Conservation (phyloP, 2,113 vertebrate species). For the Podarcis raffonei region DNA sequence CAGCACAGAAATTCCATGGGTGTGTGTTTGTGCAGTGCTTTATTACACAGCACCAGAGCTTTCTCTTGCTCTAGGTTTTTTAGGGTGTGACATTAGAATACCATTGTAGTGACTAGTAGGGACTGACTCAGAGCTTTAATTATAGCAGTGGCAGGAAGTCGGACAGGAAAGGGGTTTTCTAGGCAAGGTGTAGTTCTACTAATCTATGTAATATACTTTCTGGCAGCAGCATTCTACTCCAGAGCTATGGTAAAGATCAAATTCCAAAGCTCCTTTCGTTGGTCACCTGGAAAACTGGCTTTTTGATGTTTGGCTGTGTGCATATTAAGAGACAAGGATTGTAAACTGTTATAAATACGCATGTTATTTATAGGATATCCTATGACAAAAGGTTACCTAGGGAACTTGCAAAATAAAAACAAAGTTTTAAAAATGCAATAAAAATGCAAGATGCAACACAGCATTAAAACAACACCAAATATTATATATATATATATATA, state of each 20-base stretch:
- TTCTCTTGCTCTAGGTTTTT: not conserved
- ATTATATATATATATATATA: no score
- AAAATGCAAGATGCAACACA: not conserved
- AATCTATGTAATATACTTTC: not conserved
- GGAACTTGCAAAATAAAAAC: not conserved
- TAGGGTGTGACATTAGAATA: not conserved
- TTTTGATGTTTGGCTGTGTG: not conserved
- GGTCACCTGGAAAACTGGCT: not conserved
- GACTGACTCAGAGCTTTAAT: not conserved
- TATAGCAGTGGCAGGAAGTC: not conserved
- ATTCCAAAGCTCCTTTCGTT: not conserved
- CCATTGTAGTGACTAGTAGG: not conserved
- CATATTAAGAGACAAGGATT: slow-evolving; percentile 2
- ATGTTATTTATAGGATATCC: not conserved
- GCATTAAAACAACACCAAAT: not conserved
- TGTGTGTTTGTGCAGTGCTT: not conserved
- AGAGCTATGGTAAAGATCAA: not conserved
- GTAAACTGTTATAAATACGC: no score
- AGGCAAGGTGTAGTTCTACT: not conserved
- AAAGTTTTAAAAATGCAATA: not conserved
- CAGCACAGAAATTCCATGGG: no score
- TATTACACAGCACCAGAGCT: not conserved
- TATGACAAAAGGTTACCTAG: not conserved
- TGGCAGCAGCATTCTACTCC: not conserved
- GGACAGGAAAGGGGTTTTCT: not conserved